Percentiles rank a stretch among this genome's conserved stretches.
phyloP scores from a whole-genome alignment of 2,797 vertebrate species.

The Lerista edwardsae region DNA sequence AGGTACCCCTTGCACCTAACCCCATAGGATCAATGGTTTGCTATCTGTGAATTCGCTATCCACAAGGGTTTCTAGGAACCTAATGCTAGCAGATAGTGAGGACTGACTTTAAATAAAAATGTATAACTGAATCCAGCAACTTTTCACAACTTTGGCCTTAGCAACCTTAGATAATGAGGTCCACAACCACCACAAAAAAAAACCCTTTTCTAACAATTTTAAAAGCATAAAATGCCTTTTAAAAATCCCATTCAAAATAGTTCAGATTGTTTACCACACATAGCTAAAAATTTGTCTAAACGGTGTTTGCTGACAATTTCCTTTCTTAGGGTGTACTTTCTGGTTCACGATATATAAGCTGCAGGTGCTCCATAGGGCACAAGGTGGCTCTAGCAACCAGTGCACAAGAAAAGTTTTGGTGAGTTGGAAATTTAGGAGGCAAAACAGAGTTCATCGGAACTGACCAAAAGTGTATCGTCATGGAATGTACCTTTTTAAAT shows the following conservation, averaged over 20 bases:
- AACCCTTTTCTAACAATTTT: not conserved
- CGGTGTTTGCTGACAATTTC: not conserved
- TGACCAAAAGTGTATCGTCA: conserved; percentile 2
- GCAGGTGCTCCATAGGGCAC: conserved; percentile 69
- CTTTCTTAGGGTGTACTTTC: not conserved
- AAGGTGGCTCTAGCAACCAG: conserved; percentile 78
- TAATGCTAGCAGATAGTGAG: too few species aligned
- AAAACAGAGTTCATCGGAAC: not conserved
- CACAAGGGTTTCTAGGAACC: too few species aligned
- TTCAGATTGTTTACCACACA: not conserved
- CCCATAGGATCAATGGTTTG: too few species aligned
- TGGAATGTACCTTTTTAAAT: not conserved
- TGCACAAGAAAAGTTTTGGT: conserved; percentile 51
- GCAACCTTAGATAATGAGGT: too few species aligned
- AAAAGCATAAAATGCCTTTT: not conserved
- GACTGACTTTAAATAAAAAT: not conserved
- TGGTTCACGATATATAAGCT: not conserved
- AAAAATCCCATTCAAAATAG: not conserved
- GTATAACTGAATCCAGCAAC: not conserved
- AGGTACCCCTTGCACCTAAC: too few species aligned
- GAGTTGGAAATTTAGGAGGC: not conserved
- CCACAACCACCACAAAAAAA: not conserved
- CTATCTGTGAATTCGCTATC: too few species aligned
- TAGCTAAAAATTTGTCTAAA: not conserved
- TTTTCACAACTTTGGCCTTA: not conserved